These are phyloP conservation scores for Channa striata DNA, from an alignment of 2,797 vertebrate genomes.

Conservation along the genomic window DNA sequence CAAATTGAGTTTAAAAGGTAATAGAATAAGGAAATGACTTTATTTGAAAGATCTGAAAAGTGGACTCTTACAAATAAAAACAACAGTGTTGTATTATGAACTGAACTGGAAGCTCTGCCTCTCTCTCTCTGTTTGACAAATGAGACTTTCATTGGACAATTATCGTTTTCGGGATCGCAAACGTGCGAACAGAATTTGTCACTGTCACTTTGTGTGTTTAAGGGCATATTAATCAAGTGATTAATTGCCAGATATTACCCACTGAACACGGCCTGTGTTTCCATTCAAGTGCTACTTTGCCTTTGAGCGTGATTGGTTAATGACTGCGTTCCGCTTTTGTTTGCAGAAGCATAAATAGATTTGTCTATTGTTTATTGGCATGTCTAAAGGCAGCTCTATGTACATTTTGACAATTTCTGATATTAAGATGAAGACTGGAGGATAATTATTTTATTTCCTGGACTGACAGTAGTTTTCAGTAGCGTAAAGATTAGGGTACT, in stretches of 20 bases:
- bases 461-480: background rate
- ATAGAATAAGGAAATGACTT: background rate
- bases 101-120: slow-evolving; percentile 43
- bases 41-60: background rate
- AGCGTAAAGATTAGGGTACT: background rate
- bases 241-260: slow-evolving; percentile 96
- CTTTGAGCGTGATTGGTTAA: slow-evolving; percentile 91
- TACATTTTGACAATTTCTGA: slow-evolving; percentile 22
- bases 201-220: slow-evolving; percentile 94
- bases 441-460: slow-evolving; percentile 22
- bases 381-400: slow-evolving; percentile 14
- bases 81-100: slow-evolving; percentile 6
- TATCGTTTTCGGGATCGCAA: slow-evolving; percentile 85
- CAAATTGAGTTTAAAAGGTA: too few relatives aligned
- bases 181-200: slow-evolving; percentile 82
- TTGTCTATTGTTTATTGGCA: slow-evolving; percentile 39
- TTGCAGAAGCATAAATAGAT: slow-evolving; percentile 48
- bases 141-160: slow-evolving; percentile 85
- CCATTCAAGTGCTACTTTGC: slow-evolving; percentile 88
- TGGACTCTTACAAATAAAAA: slow-evolving; percentile 18
- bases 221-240: slow-evolving; percentile 99
- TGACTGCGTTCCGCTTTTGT: slow-evolving; percentile 84
- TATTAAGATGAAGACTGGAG: slow-evolving; percentile 23
- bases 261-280: slow-evolving; percentile 90
- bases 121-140: slow-evolving; percentile 75